Evolutionary conservation across 2,113 vertebrate species (phyloP).

Genomic region (Catharus fuscescens): DNA sequence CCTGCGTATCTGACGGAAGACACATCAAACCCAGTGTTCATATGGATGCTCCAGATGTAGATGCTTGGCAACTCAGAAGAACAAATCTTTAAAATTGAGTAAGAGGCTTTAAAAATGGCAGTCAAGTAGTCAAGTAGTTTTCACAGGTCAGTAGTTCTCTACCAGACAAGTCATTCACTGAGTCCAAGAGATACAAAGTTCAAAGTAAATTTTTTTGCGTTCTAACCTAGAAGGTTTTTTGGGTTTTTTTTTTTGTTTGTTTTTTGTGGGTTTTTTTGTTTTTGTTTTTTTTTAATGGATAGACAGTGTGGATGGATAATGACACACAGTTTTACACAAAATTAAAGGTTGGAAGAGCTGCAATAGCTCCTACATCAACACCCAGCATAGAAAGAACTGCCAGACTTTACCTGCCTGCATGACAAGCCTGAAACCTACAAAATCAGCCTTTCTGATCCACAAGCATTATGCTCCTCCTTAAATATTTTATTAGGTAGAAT

Average conservation of each 20-base stretch:
- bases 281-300: accelerated
- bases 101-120: neutral
- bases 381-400: neutral
- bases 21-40: neutral
- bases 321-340: neutral
- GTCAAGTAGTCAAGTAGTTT: neutral
- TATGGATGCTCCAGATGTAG: neutral
- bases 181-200: neutral
- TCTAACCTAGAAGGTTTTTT: neutral
- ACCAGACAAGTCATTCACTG: neutral
- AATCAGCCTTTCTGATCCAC: neutral
- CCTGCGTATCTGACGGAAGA: neutral
- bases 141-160: neutral
- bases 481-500: neutral
- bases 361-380: neutral
- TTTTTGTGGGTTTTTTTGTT: too few species aligned
- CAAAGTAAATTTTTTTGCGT: neutral
- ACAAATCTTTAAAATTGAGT: neutral
- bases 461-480: neutral
- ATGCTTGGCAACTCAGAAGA: neutral
- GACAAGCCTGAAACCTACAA: neutral
- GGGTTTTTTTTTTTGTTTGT: too few species aligned
- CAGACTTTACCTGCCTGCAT: neutral
- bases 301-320: neutral
- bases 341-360: neutral